Evolutionary conservation across 1,140 invertebrate genomes (phyloP).

Genomic region (Chymomyza costata): DNA sequence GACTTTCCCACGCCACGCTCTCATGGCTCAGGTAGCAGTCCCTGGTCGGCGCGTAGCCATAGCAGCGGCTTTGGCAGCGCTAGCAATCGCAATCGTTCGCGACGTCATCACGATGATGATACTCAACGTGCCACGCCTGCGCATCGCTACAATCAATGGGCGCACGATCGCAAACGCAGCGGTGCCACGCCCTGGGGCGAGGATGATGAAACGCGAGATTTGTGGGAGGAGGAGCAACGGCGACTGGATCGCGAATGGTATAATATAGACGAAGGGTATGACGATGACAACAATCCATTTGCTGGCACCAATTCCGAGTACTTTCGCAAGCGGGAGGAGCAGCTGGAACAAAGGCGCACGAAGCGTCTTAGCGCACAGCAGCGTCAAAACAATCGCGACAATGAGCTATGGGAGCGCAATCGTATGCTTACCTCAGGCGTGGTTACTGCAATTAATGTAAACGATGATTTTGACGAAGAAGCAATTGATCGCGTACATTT

Average conservation of each 20-base stretch:
- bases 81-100: conserved; percentile 67
- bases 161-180: conserved; percentile 80
- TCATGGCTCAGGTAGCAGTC: conserved; percentile 76
- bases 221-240: conserved; percentile 96
- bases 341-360: conserved; percentile 91
- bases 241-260: conserved; percentile 98
- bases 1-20: conserved; percentile 94
- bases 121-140: conserved; percentile 87
- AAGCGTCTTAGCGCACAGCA: conserved; percentile 96
- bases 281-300: conserved; percentile 96
- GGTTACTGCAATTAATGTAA: conserved; percentile 91
- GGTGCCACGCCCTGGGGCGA: conserved; percentile 80
- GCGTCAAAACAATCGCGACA: conserved; percentile 96
- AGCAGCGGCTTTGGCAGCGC: conserved; percentile 32
- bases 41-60: conserved; percentile 53
- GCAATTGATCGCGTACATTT: conserved; percentile 94
- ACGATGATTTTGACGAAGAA: conserved; percentile 96
- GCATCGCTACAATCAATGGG: conserved; percentile 86
- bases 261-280: conserved; percentile 93
- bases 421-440: conserved; percentile 98
- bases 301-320: conserved; percentile 92
- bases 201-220: conserved; percentile 82
- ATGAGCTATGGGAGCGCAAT: conserved; percentile 99
- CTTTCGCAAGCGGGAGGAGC: conserved; percentile 90
- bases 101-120: conserved; percentile 80